Base-by-base conservation (phyloP, 2,797 vertebrate species). In the Ctenochaetus hawaiiensis region DNA sequence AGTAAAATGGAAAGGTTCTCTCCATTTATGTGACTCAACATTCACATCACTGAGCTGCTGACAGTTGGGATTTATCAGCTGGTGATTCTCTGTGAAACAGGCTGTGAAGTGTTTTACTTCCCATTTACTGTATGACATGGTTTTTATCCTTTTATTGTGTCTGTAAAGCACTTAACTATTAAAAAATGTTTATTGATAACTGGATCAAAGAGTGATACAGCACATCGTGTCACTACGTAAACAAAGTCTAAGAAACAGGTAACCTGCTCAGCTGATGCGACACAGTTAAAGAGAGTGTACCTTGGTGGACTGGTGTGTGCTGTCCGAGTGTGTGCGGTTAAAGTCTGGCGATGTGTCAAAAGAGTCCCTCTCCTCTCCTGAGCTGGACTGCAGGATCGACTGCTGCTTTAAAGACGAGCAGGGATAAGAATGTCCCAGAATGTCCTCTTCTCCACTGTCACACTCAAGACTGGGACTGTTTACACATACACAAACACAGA, bases 401-500 rank as follows among this genome's bases (percentile, higher is more conserved):
- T 73, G 85, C 66, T 88, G 83, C 65, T 86, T 80, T 6, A 90
- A 86, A 30, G 92, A 92, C 0, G 70, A 86, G 13, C 90, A 88
- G 6, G 83, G 5, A 13, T 67, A 89, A 1, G 92, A 89, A 67
- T 86, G 89, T 67, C 93, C 92, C 0, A 79, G 82, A 44, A 88
- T 87, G 78, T 96, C 96, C 23, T 94, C 95, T 43, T 94, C 94
- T 81, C 94, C 94, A 0, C 91, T 95, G 66, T 97, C 96, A 5
- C 95, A 96, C 75, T 97, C 97, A 0, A 97, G 93, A 83, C 96
- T 98, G 0, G 97, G 96, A 84, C 97, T 99, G 34, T 63, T 83
- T 16, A 80, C 47, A 76, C 47, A 82, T 56, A 88, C 18, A 82
- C 6, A 79, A 18, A 52, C 49, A 80, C 13, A 53, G 18, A 22